A percentile compares a stretch with the other conserved stretches of the same genome.
Conservation (phyloP, 2,888 invertebrate genomes). For the Adelognathus sp. region DNA sequence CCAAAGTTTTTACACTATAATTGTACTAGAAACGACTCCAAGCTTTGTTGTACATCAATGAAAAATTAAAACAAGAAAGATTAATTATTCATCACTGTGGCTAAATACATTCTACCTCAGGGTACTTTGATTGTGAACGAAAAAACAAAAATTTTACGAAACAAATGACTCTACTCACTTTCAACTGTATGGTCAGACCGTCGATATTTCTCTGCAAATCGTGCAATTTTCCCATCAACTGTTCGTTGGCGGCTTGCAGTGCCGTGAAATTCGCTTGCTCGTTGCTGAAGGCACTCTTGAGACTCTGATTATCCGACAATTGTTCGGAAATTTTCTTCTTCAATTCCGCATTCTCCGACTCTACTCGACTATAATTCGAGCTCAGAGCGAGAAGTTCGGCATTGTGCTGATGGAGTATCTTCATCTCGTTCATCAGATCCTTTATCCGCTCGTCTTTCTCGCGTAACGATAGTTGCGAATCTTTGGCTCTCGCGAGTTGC, state of each 20-base stretch:
- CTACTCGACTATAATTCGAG: slow-evolving; percentile 71
- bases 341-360: slow-evolving; percentile 74
- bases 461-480: slow-evolving; percentile 66
- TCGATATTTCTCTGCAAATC: slow-evolving; percentile 76
- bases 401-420: slow-evolving; percentile 76
- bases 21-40: too few relatives aligned
- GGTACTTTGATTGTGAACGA: too few relatives aligned
- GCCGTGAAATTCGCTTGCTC: slow-evolving; percentile 73
- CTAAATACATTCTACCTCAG: too few relatives aligned
- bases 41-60: too few relatives aligned
- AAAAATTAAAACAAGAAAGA: too few relatives aligned
- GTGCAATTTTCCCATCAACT: slow-evolving; percentile 72
- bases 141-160: not conserved
- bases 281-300: slow-evolving; percentile 69
- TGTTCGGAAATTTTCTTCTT: slow-evolving; percentile 73
- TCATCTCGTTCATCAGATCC: slow-evolving; percentile 72
- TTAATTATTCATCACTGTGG: too few relatives aligned
- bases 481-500: slow-evolving; percentile 65
- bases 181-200: slow-evolving; percentile 71
- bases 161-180: slow-evolving; percentile 64
- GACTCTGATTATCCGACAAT: slow-evolving; percentile 66
- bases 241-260: slow-evolving; percentile 72
- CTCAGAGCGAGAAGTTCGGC: slow-evolving; percentile 72
- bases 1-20: too few relatives aligned
- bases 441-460: slow-evolving; percentile 76